A percentile compares a stretch with the other conserved stretches of the same genome.
phyloP scores from a whole-genome alignment of 2,113 vertebrate species.

The Myotis yumanensis region DNA sequence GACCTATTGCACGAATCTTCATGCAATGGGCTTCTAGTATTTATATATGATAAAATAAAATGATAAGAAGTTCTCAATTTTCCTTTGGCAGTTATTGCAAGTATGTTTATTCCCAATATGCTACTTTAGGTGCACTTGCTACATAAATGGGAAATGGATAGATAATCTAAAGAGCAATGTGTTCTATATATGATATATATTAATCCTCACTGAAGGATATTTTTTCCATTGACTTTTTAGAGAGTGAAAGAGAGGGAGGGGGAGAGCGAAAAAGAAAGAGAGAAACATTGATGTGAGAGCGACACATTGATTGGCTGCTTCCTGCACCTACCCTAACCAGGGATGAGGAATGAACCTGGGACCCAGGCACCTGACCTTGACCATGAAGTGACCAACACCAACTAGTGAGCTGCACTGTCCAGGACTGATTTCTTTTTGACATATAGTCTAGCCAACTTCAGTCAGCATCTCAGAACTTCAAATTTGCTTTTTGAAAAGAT shows the following conservation, averaged over 20 bases:
- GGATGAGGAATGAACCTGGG: too few relatives aligned
- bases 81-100: neutral
- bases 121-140: neutral
- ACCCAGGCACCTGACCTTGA: too few relatives aligned
- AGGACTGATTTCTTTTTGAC: neutral
- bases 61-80: neutral
- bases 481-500: neutral
- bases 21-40: neutral
- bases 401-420: too few relatives aligned
- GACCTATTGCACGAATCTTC: neutral
- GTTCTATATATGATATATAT: too few relatives aligned
- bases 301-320: too few relatives aligned
- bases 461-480: constrained; percentile 24
- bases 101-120: neutral
- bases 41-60: constrained; percentile 25
- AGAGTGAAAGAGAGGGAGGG: too few relatives aligned
- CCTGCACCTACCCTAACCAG: too few relatives aligned
- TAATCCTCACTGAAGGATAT: too few relatives aligned
- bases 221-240: too few relatives aligned
- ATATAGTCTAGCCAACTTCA: neutral
- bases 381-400: too few relatives aligned
- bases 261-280: too few relatives aligned
- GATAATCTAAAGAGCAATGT: neutral
- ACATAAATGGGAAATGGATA: neutral
- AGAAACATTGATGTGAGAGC: too few relatives aligned